Evolutionary conservation across 1,140 invertebrate species (phyloP), one percentile per base, ranked within the genome.

Genomic region (Lepeophtheirus salmonis): DNA sequence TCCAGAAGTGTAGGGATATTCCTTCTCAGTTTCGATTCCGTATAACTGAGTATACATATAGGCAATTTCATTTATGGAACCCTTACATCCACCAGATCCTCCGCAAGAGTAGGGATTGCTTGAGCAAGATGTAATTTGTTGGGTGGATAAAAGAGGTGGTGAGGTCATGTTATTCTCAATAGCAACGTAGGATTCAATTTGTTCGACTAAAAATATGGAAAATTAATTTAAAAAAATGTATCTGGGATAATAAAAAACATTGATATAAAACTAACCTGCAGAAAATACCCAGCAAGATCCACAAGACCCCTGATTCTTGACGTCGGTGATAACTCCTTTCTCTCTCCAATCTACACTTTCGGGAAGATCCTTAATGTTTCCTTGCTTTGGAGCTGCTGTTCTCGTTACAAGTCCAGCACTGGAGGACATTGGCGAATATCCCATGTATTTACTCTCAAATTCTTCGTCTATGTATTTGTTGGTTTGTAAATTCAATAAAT

Each of bases 251-350:
- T n/a, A n/a, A n/a, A n/a, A n/a, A n/a, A n/a, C n/a, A n/a, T n/a
- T n/a, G n/a, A n/a, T n/a, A n/a, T 53, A 17, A 20, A 4, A 49
- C 56, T 21, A n/a, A 54, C 52, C 52, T 6, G 82, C 72, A 64
- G 85, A 87, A 75, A 97, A 95, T 62, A 89, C 80, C 89, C 89
- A 96, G 75, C 89, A 95, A 3, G 86, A 89, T 62, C 90, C 90
- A 73, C 91, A 96, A 68, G 83, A 79, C 66, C 83, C 86, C 76
- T 97, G 91, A 76, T 96, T 83, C 73, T 96, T 96, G 41, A 97
- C 78, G 1, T 75, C 76, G 20, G 90, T 97, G 16, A 97, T 89
- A 64, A 84, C 85, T 48, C 89, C 89, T 62, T 83, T 72, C 54
- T 76, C 67, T 65, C 85, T 79, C 92, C 92, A 97, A 72, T 97